Base-by-base conservation (phyloP, 2,113 vertebrate genomes). In the Oryzias curvinotus region DNA sequence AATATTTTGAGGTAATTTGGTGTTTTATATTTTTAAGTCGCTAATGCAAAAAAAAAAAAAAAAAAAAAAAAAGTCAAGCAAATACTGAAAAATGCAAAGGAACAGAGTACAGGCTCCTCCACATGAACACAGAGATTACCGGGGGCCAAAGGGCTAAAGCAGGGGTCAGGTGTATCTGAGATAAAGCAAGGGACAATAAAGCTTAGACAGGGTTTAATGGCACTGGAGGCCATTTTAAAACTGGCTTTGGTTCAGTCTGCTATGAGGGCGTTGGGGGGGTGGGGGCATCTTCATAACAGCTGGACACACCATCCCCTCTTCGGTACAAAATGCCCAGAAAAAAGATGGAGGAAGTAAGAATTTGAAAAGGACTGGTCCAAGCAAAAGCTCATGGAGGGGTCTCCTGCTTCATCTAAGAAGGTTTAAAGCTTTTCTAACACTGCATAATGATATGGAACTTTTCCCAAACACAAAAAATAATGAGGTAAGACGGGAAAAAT, bases 381-480 rank as follows among this genome's bases (percentile, higher is more conserved):
- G 53, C 17, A 60, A 52, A n/a, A 68, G 44, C 56, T 61, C 64
- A 76, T 41, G 6, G 59, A 51, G 19, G 49, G 57, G 56, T 74
- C 78, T 80, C 80, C 82, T 63, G 75, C 79, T 79, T 77, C 79
- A 55, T 79, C 61, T 68, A 67, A 65, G 59, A 15, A 6, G 71
- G 55, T 72, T 89, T 89, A 91, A 91, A 90, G 86, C 86, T 90
- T 90, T 88, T 75, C 73, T 87, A 89, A 85, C 89, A 89, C 88
- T 89, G 87, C 79, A 89, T 87, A 77, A 85, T 73, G 77, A 89
- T 82, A 80, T 79, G 73, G 73, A 57, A 7, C 70, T 43, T 57
- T 64, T 16, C 48, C 50, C 67, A 26, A 68, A 69, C 59, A 45
- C 8, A 57, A 47, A 80, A 59, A 73, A 68, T 26, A 58, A 87